Conservation (phyloP, 2,113 vertebrate species). For the Corythaeola cristata region DNA sequence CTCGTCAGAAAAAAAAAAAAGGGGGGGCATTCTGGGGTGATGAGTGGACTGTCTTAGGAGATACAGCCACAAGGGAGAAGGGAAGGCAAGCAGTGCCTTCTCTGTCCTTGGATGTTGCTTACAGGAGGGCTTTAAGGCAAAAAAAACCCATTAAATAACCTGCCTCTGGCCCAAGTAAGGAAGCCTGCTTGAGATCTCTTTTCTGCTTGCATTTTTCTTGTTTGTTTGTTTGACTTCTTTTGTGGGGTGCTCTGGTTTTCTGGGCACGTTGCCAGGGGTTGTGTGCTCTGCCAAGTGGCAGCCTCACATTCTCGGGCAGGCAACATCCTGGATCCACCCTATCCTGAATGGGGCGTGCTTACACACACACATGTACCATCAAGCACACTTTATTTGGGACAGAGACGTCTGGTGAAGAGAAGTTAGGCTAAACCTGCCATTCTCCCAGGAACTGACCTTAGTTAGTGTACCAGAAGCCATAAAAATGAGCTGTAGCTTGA, state of each 20-base stretch:
- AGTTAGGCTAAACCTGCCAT: not conserved
- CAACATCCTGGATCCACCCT: constrained; percentile 47
- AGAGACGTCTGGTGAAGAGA: not conserved
- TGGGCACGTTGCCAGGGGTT: not conserved
- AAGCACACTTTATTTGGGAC: not conserved
- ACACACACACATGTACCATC: not conserved
- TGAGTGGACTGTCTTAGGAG: not conserved
- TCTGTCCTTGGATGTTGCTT: not conserved
- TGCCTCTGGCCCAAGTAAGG: not conserved
- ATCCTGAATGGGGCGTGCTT: not conserved
- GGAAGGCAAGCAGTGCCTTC: not conserved
- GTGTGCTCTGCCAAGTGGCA: not conserved
- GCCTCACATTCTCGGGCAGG: not conserved
- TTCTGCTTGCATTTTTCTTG: not conserved
- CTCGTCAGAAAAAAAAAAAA: not conserved
- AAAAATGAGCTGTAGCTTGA: not conserved
- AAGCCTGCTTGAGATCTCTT: not conserved
- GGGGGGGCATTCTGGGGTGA: not conserved
- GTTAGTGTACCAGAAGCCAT: accelerated
- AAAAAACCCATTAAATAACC: not conserved
- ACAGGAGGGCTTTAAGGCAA: not conserved
- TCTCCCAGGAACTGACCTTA: not conserved
- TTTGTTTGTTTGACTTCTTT: constrained; percentile 6
- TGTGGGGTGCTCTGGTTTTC: not conserved
- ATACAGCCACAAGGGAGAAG: not conserved